These are phyloP conservation scores for Catharus bicknelli DNA, from an alignment of 2,113 vertebrate species.

Conservation along the genomic window DNA sequence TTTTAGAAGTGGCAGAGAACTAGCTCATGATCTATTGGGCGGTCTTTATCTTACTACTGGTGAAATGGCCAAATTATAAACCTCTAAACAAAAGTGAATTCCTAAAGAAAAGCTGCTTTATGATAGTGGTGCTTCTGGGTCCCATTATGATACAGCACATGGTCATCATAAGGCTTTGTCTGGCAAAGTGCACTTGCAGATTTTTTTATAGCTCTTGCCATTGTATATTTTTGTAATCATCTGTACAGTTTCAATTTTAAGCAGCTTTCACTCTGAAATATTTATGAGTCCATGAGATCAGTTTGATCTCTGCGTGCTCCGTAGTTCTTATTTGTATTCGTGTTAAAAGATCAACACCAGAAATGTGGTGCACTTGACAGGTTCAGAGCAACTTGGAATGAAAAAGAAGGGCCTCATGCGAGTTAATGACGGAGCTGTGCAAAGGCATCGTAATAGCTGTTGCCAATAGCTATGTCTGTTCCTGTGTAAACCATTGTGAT, in stretches of 20 bases:
- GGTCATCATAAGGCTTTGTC: slow-evolving; percentile 71
- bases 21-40: background rate
- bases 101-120: slow-evolving; percentile 46
- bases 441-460: background rate
- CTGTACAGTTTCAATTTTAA: background rate
- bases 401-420: background rate
- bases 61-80: slow-evolving; percentile 46
- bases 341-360: slow-evolving; percentile 15
- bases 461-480: slow-evolving; percentile 38
- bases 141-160: slow-evolving; percentile 47
- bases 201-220: background rate
- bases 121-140: slow-evolving; percentile 59
- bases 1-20: background rate
- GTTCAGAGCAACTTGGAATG: background rate
- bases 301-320: slow-evolving; percentile 1
- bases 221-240: background rate
- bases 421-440: slow-evolving; percentile 18
- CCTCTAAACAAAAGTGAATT: slow-evolving; percentile 32
- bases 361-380: background rate
- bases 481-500: background rate
- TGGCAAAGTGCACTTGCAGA: background rate
- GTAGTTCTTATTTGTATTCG: background rate
- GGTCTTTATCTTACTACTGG: background rate
- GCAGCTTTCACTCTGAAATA: slow-evolving; percentile 2
- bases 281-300: background rate